These are phyloP conservation scores for Plectrocnemia conspersa DNA, from an alignment of 1,140 invertebrate species.

Conservation along the genomic window DNA sequence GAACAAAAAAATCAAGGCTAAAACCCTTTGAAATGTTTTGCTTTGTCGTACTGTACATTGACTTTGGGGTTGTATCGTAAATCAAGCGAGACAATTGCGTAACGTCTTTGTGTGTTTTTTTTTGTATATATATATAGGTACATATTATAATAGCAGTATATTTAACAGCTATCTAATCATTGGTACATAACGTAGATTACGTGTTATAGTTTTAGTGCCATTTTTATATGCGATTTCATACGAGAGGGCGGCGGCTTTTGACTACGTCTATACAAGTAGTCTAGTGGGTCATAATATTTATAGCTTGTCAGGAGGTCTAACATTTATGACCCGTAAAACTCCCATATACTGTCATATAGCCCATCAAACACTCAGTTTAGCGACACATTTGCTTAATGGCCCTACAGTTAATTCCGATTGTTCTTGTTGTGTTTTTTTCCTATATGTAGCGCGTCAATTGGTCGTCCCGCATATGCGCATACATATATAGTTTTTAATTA, in stretches of 20 bases:
- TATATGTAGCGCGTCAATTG: no score
- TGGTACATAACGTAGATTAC: no score
- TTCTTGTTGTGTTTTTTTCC: constrained; percentile 1
- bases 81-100: no score
- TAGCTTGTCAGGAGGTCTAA: constrained; percentile 28
- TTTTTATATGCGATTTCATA: constrained; percentile 4
- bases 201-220: constrained; percentile 1
- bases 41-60: no score
- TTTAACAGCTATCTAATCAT: no score
- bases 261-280: neutral
- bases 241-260: neutral
- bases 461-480: no score
- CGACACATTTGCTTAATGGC: constrained; percentile 25
- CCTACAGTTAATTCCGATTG: constrained; percentile 10
- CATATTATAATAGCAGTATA: no score
- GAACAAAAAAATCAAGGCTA: no score
- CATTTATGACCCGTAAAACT: constrained; percentile 33
- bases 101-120: no score
- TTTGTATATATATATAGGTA: no score
- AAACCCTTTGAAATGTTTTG: no score
- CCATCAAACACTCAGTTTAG: constrained; percentile 21
- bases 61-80: no score
- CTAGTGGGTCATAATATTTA: constrained; percentile 23
- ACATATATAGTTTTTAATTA: neutral
- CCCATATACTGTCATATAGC: constrained; percentile 31